Percentiles rank a stretch among this genome's conserved stretches.
Conservation (phyloP, 2,888 invertebrate genomes). For the Sturmia bella region DNA sequence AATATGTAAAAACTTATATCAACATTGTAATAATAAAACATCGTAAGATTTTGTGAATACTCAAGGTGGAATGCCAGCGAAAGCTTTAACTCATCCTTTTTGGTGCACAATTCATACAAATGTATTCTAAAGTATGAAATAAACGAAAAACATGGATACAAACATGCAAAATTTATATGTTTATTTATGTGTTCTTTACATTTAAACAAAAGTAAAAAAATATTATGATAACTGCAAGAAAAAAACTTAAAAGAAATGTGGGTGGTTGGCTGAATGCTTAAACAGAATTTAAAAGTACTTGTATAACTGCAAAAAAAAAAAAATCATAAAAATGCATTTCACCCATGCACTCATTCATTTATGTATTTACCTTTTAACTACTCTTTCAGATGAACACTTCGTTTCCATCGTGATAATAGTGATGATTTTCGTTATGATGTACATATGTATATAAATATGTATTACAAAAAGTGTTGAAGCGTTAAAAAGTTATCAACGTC, state of each 20-base stretch:
- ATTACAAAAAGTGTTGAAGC: constrained; percentile 63
- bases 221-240: constrained; percentile 44
- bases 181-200: not conserved
- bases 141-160: constrained; percentile 45
- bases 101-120: constrained; percentile 5
- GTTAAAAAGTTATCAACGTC: constrained; percentile 51
- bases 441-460: constrained; percentile 5
- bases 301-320: constrained; percentile 31
- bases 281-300: constrained; percentile 52
- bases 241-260: constrained; percentile 33
- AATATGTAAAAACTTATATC: constrained; percentile 59
- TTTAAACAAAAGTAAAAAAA: constrained; percentile 8
- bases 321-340: not conserved
- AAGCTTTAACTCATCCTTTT: constrained; percentile 33
- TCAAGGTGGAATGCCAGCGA: too few relatives aligned
- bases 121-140: constrained; percentile 22
- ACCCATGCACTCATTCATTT: constrained; percentile 12
- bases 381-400: constrained; percentile 28
- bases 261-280: constrained; percentile 55
- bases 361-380: constrained; percentile 51
- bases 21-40: constrained; percentile 56
- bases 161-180: constrained; percentile 37
- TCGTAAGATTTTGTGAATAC: constrained; percentile 4
- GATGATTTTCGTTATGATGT: constrained; percentile 52
- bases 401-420: constrained; percentile 36